phyloP scores from a whole-genome alignment of 2,797 vertebrate species.

The Argya squamiceps region DNA sequence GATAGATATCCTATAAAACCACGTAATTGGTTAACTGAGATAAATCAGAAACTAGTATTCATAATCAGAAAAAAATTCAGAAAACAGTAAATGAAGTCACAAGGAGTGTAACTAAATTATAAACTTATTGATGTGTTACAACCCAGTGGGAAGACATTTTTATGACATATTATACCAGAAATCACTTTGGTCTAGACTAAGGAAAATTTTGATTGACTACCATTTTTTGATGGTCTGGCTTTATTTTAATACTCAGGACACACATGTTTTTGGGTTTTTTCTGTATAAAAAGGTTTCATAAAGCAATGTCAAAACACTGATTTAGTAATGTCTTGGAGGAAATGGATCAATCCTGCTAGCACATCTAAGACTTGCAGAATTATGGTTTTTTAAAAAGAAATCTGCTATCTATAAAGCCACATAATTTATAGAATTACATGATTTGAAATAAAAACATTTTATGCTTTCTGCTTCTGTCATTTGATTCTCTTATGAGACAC shows the following conservation, averaged over 20 bases:
- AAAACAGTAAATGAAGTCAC: neutral
- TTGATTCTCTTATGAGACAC: neutral
- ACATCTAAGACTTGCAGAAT: neutral
- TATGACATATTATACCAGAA: neutral
- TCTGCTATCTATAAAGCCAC: neutral
- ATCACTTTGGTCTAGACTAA: neutral
- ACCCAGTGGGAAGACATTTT: neutral
- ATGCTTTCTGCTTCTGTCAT: neutral
- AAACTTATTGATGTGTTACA: neutral
- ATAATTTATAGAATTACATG: neutral
- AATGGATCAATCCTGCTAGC: neutral
- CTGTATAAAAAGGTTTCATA: neutral
- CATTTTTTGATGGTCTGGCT: neutral
- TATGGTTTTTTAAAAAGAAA: neutral
- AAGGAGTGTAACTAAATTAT: neutral
- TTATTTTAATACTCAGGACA: neutral
- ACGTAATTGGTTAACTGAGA: neutral
- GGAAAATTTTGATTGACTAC: neutral
- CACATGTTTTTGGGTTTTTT: neutral
- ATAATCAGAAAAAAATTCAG: fast-evolving
- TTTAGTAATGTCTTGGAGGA: neutral
- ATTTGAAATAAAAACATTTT: neutral
- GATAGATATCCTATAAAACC: neutral
- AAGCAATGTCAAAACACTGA: neutral
- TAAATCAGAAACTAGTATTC: neutral